A percentile compares a stretch with the other conserved stretches of the same genome.
These are phyloP conservation scores for Leptopilina myrica DNA, from an alignment of 2,888 invertebrate species.

Conservation along the genomic window DNA sequence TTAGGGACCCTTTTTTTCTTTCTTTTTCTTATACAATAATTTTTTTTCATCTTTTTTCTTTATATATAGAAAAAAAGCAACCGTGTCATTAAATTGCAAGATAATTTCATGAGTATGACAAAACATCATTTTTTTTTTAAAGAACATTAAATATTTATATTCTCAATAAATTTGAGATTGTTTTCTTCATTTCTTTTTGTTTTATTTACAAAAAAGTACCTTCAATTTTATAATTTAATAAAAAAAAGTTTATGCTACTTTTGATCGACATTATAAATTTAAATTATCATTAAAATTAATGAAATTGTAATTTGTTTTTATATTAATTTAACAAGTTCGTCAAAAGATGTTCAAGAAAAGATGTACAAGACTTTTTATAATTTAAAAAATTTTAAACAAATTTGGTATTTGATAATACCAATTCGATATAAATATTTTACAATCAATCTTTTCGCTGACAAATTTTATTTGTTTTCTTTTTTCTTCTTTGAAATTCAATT, in stretches of 20 bases:
- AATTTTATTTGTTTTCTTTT: neutral
- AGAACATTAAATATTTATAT: neutral
- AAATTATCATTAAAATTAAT: slow-evolving; percentile 7
- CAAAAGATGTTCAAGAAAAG: neutral
- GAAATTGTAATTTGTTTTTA: neutral
- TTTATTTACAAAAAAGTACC: neutral
- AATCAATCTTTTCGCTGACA: neutral
- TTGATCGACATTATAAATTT: slow-evolving; percentile 21
- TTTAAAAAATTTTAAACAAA: neutral
- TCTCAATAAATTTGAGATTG: neutral
- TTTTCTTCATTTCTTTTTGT: neutral
- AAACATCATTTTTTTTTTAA: neutral
- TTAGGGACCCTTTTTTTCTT: neutral
- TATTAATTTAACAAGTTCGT: neutral
- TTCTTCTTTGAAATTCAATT: neutral
- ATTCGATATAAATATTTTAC: neutral
- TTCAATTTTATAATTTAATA: slow-evolving; percentile 16
- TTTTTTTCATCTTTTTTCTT: neutral
- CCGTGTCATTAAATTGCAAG: neutral
- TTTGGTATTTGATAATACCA: slow-evolving; percentile 25
- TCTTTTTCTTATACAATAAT: neutral
- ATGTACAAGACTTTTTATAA: neutral
- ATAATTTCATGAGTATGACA: neutral
- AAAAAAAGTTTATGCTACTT: neutral
- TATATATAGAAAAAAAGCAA: no score